A percentile compares a stretch with the other conserved stretches of the same genome.
These are phyloP conservation scores for Crotalus horridus DNA, from an alignment of 2,113 vertebrate species.

Conservation along the genomic window DNA sequence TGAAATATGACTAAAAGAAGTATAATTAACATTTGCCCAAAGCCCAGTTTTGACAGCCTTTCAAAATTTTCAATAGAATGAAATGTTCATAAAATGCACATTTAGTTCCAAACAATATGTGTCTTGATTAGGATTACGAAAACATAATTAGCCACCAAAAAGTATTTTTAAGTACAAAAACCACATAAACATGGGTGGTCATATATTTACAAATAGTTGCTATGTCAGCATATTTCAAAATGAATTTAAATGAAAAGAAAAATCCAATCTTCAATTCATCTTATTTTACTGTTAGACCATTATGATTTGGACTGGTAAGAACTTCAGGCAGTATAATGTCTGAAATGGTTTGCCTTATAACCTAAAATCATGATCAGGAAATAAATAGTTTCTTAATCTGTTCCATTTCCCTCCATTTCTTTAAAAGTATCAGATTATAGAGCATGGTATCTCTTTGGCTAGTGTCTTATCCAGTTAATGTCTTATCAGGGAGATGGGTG, in stretches of 20 bases:
- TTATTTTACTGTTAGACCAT: not conserved
- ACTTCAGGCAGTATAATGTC: not conserved
- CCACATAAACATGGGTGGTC: not conserved
- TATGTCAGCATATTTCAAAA: not conserved
- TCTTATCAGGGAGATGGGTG: not conserved
- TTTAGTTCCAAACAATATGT: not conserved
- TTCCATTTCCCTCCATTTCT: not conserved
- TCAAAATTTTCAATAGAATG: not conserved
- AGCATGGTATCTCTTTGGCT: not conserved
- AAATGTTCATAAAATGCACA: not conserved
- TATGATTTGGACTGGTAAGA: not conserved
- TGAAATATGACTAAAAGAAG: not conserved
- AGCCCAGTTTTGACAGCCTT: not conserved
- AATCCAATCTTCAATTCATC: not conserved
- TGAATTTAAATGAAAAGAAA: slow-evolving; percentile 14
- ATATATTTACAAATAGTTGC: not conserved
- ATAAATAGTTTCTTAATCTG: not conserved
- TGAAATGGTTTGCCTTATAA: not conserved
- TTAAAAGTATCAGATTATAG: not conserved
- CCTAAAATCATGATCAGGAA: not conserved
- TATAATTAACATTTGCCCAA: not conserved
- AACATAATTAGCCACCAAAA: not conserved
- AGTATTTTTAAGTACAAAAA: not conserved
- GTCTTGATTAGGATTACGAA: not conserved
- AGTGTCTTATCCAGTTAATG: not conserved